Evolutionary conservation across 2,888 invertebrate species (phyloP), one percentile per base, ranked within the genome.

Genomic region (Steinernema scapterisci): DNA sequence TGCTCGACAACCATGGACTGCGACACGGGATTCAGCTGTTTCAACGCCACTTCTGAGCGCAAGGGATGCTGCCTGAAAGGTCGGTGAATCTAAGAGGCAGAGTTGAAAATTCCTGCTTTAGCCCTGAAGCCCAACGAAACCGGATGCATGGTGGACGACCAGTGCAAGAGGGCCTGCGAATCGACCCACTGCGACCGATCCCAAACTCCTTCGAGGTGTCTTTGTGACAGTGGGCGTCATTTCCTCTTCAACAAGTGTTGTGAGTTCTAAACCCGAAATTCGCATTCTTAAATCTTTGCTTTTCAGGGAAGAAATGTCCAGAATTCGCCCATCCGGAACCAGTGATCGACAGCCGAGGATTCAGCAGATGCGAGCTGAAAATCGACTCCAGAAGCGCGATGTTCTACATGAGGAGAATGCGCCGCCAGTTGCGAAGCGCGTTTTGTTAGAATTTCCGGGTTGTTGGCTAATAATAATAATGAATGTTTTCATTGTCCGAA

Each of bases 221-320:
- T 84, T 43, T 86, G 86, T 77, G 82, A 83, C 54, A 75, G 78
- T 46, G 85, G 83, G 21, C 74, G 80, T 48, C 85, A 86, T 63
- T 85, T 85, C 74, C 76, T 86, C 21, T 86, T 86, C 78, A 83
- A 83, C 74, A 85, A 85, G 74, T 86, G 86, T 75, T 86, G 86
- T 85, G 48, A 84, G 85, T 80, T 71, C 5, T 19, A 23, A 75
- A 54, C 31, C 13, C 43, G n/a, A 23, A 27, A 31, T 19, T 25
- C n/a, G n/a, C n/a, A n/a, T 27, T 27, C 23, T 48, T 13, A 31
- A 52, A 19, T 6, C 9, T 38, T 9, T 9, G 38, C 38, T 38
- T n/a, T 73, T 70, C 74, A 83, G 83, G 83, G 83, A 83, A 83
- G 52, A 82, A 82, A 52, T 83, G 83, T 56, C 83, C 83, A 9